Evolutionary conservation across 2,888 invertebrate genomes (phyloP).

Genomic region (Yponomeuta cagnagella): DNA sequence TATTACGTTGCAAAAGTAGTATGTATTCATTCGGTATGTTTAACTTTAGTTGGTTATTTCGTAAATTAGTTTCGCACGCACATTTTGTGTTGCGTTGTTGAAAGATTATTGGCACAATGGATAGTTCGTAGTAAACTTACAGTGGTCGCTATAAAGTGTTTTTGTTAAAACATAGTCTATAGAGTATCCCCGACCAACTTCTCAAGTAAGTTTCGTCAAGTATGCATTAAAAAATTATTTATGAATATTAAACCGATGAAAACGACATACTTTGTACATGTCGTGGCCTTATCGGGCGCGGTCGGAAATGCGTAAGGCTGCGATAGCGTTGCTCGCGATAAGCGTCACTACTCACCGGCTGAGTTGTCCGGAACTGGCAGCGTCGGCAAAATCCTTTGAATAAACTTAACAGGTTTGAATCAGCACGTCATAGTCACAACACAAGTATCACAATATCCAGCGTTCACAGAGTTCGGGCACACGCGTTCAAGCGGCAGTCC

Average conservation of each 20-base stretch:
- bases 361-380: constrained; percentile 72
- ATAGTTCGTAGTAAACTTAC: too few relatives aligned
- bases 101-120: background rate
- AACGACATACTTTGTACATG: background rate
- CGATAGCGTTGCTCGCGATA: constrained; percentile 72
- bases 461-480: constrained; percentile 68
- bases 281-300: constrained; percentile 61
- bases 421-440: constrained; percentile 65
- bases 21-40: background rate
- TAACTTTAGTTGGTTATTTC: background rate
- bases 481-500: constrained; percentile 66
- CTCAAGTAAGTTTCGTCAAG: too few relatives aligned
- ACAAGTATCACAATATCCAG: constrained; percentile 66
- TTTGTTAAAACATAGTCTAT: too few relatives aligned
- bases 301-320: constrained; percentile 74
- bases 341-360: constrained; percentile 73
- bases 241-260: background rate
- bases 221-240: background rate
- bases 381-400: constrained; percentile 65
- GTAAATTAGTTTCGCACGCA: constrained; percentile 1
- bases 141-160: too few relatives aligned
- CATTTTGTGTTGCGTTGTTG: background rate
- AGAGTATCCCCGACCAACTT: too few relatives aligned
- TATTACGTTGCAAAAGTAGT: constrained; percentile 22
- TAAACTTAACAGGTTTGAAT: constrained; percentile 46